Percentiles rank a stretch among this genome's conserved stretches.
Evolutionary conservation across 2,797 vertebrate species (phyloP).

Genomic region (Gobio occitaniae): DNA sequence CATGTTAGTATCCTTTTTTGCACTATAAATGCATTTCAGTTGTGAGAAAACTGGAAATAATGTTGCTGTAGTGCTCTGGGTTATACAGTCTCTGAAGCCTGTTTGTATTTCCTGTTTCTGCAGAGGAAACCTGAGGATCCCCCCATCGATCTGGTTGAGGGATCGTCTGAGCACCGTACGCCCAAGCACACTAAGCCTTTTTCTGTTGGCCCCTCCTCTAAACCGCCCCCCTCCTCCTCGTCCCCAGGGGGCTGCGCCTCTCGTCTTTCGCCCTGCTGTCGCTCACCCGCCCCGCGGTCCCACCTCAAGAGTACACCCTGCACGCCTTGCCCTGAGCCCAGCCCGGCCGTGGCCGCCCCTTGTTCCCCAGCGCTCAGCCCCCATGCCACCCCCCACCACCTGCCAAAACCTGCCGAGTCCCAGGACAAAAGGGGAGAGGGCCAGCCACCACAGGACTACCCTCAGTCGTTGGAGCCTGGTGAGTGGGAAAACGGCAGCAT

Average conservation of each 20-base stretch:
- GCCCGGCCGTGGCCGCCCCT: constrained; percentile 82
- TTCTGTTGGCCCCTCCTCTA: constrained; percentile 83
- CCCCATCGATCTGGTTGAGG: constrained; percentile 81
- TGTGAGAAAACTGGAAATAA: constrained; percentile 7
- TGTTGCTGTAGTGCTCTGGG: constrained; percentile 2
- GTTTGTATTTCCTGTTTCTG: constrained; percentile 13
- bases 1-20: neutral
- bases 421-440: constrained; percentile 85
- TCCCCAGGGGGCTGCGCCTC: constrained; percentile 79
- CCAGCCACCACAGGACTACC: constrained; percentile 83
- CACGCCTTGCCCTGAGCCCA: constrained; percentile 78
- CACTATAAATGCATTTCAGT: constrained; percentile 6
- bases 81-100: constrained; percentile 3
- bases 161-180: constrained; percentile 76
- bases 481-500: constrained; percentile 56
- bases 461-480: constrained; percentile 90
- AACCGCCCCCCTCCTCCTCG: constrained; percentile 74
- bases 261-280: constrained; percentile 90
- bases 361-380: constrained; percentile 86
- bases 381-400: constrained; percentile 81
- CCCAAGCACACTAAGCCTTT: constrained; percentile 87
- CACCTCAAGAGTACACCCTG: constrained; percentile 82
- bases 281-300: constrained; percentile 82
- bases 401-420: constrained; percentile 80
- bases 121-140: constrained; percentile 90